Evolutionary conservation across 1,140 invertebrate genomes (phyloP), one percentile per base, ranked within the genome.

Genomic region (Rhysida immarginata): DNA sequence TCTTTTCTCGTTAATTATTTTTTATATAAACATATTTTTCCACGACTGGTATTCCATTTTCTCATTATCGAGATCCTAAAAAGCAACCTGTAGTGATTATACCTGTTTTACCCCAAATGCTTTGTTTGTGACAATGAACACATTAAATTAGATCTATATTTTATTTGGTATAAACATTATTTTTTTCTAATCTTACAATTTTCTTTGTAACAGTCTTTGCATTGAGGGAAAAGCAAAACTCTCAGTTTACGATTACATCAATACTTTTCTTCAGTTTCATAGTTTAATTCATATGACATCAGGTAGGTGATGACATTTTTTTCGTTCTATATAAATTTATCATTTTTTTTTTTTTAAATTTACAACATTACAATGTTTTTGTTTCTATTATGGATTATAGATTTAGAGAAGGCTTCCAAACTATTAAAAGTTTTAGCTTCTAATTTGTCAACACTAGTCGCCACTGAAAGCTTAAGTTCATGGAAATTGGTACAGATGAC

Each of bases 401-500:
- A 82, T 62, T 61, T 83, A 27, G 61, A 64, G 8, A 69, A 74
- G 52, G 81, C 81, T 1, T 69, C 73, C 16, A 69, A 72, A 1
- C 71, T 82, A 25, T 75, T 80, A 20, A 76, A 75, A 64, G 75
- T 73, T 41, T 74, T 85, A 23, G 79, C 78, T n/a, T 74, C 79
- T 8, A 81, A 80, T 26, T 69, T 88, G 52, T 83, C 82, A 1
- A 77, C 82, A 1, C 75, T 86, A 41, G 77, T 87, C 1, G 84
- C 83, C 0, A 84, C 84, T 0, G 82, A 87, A 63, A 82, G 81
- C 63, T 83, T 89, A 53, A 79, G 77, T 56, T 76, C 79, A 2
- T 79, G 82, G 69, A 80, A 83, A 58, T 71, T 89, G n/a, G 65
- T 78, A 26, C 74, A 87, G 75, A 85, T 87, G 77, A 72, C 81